Evolutionary conservation across 1,140 invertebrate genomes (phyloP).

Genomic region (Drosophila repletoides): DNA sequence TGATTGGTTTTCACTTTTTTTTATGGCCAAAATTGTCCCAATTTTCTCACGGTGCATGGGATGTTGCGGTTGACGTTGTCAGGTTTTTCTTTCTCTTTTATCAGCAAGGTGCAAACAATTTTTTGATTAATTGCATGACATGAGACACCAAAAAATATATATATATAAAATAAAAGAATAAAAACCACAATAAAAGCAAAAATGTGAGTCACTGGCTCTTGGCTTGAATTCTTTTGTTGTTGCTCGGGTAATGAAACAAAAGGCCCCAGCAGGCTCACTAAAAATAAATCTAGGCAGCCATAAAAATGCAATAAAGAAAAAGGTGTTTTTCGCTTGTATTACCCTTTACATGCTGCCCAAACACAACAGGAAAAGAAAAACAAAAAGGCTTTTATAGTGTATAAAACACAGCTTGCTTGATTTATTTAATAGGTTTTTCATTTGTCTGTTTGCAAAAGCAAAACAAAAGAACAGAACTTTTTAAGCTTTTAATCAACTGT

Average conservation of each 20-base stretch:
- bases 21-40: too few species aligned
- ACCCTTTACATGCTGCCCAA: constrained; percentile 20
- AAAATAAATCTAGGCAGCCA: constrained; percentile 69
- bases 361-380: background rate
- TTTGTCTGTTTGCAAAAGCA: constrained; percentile 6
- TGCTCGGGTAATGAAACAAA: constrained; percentile 55
- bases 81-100: constrained; percentile 10
- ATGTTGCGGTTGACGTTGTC: constrained; percentile 14
- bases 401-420: constrained; percentile 12
- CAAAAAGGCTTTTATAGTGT: background rate
- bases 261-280: constrained; percentile 49
- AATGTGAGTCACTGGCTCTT: constrained; percentile 20
- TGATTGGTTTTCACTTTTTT: too few species aligned
- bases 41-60: too few species aligned
- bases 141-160: constrained; percentile 18
- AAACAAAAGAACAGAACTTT: too few species aligned
- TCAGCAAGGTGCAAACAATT: constrained; percentile 65
- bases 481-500: too few species aligned
- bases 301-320: constrained; percentile 75
- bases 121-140: constrained; percentile 74
- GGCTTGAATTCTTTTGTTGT: constrained; percentile 49
- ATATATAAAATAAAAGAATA: constrained; percentile 8
- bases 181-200: constrained; percentile 18
- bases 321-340: constrained; percentile 29
- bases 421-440: constrained; percentile 2